Evolutionary conservation across 2,113 vertebrate genomes (phyloP), one percentile per base, ranked within the genome.

Genomic region (Chinchilla lanigera): DNA sequence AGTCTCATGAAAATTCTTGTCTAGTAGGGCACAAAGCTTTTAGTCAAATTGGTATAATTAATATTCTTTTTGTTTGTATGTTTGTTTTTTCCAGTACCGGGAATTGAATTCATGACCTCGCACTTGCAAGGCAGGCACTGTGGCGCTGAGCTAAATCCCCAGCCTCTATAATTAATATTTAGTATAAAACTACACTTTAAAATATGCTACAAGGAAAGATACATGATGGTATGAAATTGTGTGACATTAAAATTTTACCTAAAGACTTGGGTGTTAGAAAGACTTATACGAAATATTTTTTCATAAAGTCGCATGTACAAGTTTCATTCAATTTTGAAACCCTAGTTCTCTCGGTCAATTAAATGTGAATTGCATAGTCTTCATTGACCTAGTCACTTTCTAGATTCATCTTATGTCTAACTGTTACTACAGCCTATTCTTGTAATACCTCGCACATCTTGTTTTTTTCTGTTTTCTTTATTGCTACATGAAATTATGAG

Each of bases 301-400:
- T 93, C 47, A 86, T 86, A 86, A 82, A n/a, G 54, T 50, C 16
- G 67, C 35, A 75, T 16, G 81, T 33, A 61, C n/a, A 33, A 89
- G 3, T 2, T 86, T 94, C 4, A 17, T 16, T 92, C 89, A 81
- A 81, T 77, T 96, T 96, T 93, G 84, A 38, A 78, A 7, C 30
- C 12, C 11, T 30, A 87, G 33, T 88, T 84, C 44, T 61, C 77
- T 93, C 7, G 41, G 35, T 87, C 54, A 60, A 52, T 50, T 91
- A 85, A 54, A 63, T 20, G 81, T 92, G 38, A 92, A 71, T 89
- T 95, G 82, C n/a, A 78, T 52, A 86, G 41, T 89, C 8, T n/a
- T 63, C 41, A 54, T 28, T 95, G 47, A 89, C 35, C 16, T 85
- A 56, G 47, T 8, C 88, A 78, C 17, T 90, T 91, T 8, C 65